Evolutionary conservation across 2,113 vertebrate genomes (phyloP).

Genomic region (Atlantisia rogersi): DNA sequence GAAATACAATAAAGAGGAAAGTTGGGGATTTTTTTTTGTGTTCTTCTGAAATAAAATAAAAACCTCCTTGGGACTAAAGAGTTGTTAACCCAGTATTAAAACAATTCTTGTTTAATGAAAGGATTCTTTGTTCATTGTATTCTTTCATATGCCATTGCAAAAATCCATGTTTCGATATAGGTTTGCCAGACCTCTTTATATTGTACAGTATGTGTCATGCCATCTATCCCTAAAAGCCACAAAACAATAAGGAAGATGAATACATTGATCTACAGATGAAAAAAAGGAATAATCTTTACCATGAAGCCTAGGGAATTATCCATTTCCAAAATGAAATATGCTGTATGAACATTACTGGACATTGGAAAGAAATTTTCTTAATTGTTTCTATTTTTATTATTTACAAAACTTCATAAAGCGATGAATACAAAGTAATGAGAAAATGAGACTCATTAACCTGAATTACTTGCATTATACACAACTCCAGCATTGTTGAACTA

Average conservation of each 20-base stretch:
- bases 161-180: neutral
- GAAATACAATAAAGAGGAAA: neutral
- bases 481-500: neutral
- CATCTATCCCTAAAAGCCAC: neutral
- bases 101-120: neutral
- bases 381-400: neutral
- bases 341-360: neutral
- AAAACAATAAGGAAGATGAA: neutral
- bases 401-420: neutral
- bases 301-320: neutral
- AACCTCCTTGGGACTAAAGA: neutral
- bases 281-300: neutral
- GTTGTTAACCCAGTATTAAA: neutral
- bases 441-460: neutral
- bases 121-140: neutral
- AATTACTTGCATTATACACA: neutral
- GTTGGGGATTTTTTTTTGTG: neutral
- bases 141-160: neutral
- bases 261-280: neutral
- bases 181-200: neutral
- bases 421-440: neutral
- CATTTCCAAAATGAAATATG: neutral
- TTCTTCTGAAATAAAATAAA: neutral
- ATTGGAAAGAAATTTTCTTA: neutral
- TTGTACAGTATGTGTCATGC: neutral